A percentile compares a stretch with the other conserved stretches of the same genome.
Conservation (phyloP, 2,797 vertebrate species). For the Xiphorhynchus erythropygius region DNA sequence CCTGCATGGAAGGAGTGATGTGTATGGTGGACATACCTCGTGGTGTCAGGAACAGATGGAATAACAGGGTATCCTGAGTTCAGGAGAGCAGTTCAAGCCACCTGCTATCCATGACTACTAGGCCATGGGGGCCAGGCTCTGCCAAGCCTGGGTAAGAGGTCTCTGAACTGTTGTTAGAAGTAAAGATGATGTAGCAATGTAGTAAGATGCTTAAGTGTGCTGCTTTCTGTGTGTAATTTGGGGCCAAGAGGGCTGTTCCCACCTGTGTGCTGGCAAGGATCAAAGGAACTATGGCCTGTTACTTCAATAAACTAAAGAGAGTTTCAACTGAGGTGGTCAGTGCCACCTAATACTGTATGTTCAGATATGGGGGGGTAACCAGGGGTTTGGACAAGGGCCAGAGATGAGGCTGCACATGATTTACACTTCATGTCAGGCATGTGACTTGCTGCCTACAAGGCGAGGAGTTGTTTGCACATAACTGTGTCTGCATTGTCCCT, state of each 20-base stretch:
- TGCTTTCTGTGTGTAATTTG: background rate
- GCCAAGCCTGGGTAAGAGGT: background rate
- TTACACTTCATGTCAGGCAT: background rate
- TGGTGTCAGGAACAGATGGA: background rate
- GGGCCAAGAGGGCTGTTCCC: background rate
- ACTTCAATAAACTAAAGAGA: background rate
- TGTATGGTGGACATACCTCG: background rate
- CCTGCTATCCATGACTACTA: background rate
- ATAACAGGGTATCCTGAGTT: background rate
- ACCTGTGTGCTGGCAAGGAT: background rate
- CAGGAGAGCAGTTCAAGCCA: background rate
- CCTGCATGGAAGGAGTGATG: background rate
- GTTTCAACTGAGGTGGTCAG: background rate
- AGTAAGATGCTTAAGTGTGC: background rate
- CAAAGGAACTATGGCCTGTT: background rate
- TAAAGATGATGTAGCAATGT: background rate
- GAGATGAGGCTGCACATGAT: conserved; percentile 30
- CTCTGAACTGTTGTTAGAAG: background rate
- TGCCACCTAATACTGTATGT: background rate
- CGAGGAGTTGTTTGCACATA: conserved; percentile 9
- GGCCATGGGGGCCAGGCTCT: background rate
- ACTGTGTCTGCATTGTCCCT: conserved; percentile 15
- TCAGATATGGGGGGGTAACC: background rate
- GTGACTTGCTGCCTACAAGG: conserved; percentile 41
- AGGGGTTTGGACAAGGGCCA: background rate